phyloP scores from a whole-genome alignment of 1,140 invertebrate species.

The Monomorium pharaonis region DNA sequence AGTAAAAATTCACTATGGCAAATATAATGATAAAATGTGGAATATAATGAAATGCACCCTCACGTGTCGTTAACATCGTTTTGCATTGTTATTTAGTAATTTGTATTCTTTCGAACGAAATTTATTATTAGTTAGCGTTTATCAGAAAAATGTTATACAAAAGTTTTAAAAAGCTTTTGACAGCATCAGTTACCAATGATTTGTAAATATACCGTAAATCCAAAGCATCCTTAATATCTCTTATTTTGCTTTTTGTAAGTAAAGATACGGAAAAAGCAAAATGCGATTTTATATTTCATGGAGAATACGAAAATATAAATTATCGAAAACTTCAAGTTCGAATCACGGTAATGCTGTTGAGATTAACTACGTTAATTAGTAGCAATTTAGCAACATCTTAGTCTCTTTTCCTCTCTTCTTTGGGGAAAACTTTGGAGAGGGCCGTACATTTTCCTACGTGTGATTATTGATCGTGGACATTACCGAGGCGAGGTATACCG shows the following conservation, averaged over 20 bases:
- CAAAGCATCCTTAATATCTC: not conserved
- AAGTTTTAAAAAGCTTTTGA: not conserved
- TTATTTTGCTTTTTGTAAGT: too few species aligned
- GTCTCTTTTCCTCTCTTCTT: not conserved
- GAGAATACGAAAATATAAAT: not conserved
- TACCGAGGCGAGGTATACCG: conserved; percentile 44
- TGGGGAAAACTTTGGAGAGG: not conserved
- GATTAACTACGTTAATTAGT: conserved; percentile 22
- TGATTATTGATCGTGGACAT: conserved; percentile 45
- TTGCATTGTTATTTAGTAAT: not conserved
- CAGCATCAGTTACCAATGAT: not conserved
- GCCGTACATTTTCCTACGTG: conserved; percentile 11
- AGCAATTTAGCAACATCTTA: not conserved
- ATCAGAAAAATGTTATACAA: not conserved
- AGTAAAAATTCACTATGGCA: not conserved
- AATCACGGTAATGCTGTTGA: not conserved
- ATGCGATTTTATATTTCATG: not conserved
- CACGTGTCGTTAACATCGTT: not conserved
- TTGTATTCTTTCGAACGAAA: not conserved
- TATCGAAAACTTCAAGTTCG: not conserved
- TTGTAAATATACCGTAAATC: too few species aligned
- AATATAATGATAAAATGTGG: not conserved
- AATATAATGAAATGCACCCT: not conserved
- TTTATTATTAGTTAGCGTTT: not conserved
- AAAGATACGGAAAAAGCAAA: not conserved